Evolutionary conservation across 30 jellyfish, hydroid and myxozoan genomes (phyloP).

Genomic region (Aurelia sp.): DNA sequence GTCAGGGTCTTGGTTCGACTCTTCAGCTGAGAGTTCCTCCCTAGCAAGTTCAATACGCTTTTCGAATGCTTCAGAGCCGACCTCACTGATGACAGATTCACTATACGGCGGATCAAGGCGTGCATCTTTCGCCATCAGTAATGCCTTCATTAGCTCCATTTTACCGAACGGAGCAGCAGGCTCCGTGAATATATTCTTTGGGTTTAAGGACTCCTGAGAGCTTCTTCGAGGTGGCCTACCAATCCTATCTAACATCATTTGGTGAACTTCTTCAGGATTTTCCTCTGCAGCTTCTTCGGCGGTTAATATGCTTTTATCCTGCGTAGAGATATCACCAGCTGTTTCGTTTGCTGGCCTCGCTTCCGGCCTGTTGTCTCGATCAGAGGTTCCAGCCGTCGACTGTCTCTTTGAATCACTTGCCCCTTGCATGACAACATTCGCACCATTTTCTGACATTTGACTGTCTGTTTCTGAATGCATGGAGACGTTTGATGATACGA

Average conservation of each 20-base stretch:
- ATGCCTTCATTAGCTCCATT: constrained; percentile 93
- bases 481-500: constrained; percentile 86
- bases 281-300: constrained; percentile 18
- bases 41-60: constrained; percentile 79
- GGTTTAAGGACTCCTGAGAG: constrained; percentile 7
- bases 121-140: constrained; percentile 64
- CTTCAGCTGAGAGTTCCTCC: constrained; percentile 70
- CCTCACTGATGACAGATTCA: constrained; percentile 95
- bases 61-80: constrained; percentile 97
- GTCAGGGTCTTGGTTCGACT: constrained; percentile 60
- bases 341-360: constrained; percentile 25
- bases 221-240: constrained; percentile 13
- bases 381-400: background rate
- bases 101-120: constrained; percentile 68
- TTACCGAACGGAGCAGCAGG: constrained; percentile 91
- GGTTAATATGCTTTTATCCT: constrained; percentile 20
- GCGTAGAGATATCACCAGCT: constrained; percentile 21
- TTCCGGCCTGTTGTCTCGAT: constrained; percentile 14
- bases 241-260: no score
- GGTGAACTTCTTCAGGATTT: background rate
- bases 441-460: constrained; percentile 81
- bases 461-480: constrained; percentile 84
- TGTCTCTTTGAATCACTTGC: background rate
- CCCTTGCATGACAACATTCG: constrained; percentile 3
- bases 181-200: constrained; percentile 64